Evolutionary conservation across 2,888 invertebrate species (phyloP), one percentile per base, ranked within the genome.

Genomic region (Portevinia maculata): DNA sequence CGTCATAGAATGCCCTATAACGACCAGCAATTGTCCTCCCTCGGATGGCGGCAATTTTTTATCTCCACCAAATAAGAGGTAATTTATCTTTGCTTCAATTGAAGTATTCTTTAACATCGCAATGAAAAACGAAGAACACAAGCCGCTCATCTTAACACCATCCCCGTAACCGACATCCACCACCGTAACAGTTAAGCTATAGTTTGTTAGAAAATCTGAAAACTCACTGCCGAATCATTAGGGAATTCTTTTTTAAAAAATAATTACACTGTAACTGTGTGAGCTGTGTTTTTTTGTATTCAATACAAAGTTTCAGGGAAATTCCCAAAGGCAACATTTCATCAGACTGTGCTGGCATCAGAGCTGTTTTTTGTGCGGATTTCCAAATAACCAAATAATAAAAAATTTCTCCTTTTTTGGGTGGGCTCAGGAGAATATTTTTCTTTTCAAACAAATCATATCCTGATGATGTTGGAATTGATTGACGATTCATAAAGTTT

Each of bases 401-500:
- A 70, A 59, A 39, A 28, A 59, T 52, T 62, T 7, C 0, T n/a
- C 0, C 13, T 21, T 15, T 37, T 21, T 17, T 21, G 44, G 4
- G 19, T 19, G 19, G 44, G n/a, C 44, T 19, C 1, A 0, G 5
- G 17, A 6, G 15, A 17, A 8, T 46, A 41, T 71, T 21, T 1
- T 11, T 57, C 28, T 8, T 32, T 64, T 37, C 19, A n/a, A n/a
- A 64, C 46, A 70, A 81, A 75, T 81, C 81, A 75, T 75, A 75
- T 75, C 70, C 81, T 55, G 70, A 75, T 81, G 75, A 65, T 50
- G 71, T 59, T n/a, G 48, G 65, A 70, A 55, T 74, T 74, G 60
- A 79, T 79, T 79, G 70, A 73, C 39, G 79, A 79, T 79, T 65
- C 59, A 48, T 60, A 71, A 67, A 67, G 55, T 69, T 67, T 67